Conservation (phyloP, 2,888 invertebrate genomes). For the Hesperia comma region DNA sequence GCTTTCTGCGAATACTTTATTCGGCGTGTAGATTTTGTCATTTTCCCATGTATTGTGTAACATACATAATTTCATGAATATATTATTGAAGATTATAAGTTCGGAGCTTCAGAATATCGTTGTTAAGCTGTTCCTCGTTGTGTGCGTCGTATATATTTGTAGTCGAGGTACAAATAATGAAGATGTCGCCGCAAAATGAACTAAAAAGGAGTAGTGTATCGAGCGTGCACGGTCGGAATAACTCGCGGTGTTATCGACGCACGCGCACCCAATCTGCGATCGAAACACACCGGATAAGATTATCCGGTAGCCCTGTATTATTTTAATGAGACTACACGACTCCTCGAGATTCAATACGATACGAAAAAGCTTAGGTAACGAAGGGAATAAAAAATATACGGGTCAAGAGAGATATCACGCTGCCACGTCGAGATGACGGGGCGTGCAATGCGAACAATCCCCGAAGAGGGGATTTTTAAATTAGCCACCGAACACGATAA, state of each 20-base stretch:
- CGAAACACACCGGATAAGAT: slow-evolving; percentile 83
- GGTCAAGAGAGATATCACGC: slow-evolving; percentile 80
- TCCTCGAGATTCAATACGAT: slow-evolving; percentile 79
- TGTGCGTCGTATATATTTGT: slow-evolving; percentile 39
- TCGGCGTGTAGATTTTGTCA: slow-evolving; percentile 66
- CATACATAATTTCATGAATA: slow-evolving; percentile 75
- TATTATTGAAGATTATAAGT: slow-evolving; percentile 70
- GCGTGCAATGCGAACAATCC: slow-evolving; percentile 59
- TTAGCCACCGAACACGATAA: slow-evolving; percentile 78
- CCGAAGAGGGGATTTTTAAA: slow-evolving; percentile 71
- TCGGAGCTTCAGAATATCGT: slow-evolving; percentile 53
- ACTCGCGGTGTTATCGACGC: slow-evolving; percentile 79
- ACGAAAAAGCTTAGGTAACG: slow-evolving; percentile 80
- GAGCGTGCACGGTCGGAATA: slow-evolving; percentile 79
- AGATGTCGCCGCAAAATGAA: slow-evolving; percentile 77
- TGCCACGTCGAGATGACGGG: slow-evolving; percentile 63
- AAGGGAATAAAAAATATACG: slow-evolving; percentile 75
- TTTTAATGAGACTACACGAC: slow-evolving; percentile 84
- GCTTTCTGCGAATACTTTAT: slow-evolving; percentile 65
- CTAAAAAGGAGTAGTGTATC: slow-evolving; percentile 77
- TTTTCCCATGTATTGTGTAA: slow-evolving; percentile 66
- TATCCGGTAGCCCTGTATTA: slow-evolving; percentile 84
- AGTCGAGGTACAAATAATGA: slow-evolving; percentile 73
- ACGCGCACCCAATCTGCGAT: slow-evolving; percentile 83
- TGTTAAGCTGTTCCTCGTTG: slow-evolving; percentile 36